Conservation (phyloP, 37 sponge, comb jelly and placozoan species). For the Haliclona indistincta region DNA sequence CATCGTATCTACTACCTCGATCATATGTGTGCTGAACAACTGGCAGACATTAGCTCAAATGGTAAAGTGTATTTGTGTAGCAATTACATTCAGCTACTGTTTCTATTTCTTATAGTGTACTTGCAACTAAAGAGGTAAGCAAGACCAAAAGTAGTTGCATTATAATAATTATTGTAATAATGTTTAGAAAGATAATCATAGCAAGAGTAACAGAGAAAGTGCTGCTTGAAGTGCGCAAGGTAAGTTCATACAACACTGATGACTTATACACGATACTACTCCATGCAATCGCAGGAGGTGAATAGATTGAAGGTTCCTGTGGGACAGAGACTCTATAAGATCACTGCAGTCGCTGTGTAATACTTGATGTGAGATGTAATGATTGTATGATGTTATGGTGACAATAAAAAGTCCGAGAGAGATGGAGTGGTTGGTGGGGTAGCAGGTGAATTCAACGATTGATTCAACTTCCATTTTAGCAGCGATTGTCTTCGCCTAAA, state of each 20-base stretch:
- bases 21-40: not conserved
- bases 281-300: conserved; percentile 19
- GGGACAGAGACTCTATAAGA: conserved; percentile 49
- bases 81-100: not conserved
- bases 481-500: too few species aligned
- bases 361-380: not conserved
- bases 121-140: not conserved
- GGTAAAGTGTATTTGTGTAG: not conserved
- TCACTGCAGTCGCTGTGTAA: conserved; percentile 5
- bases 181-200: conserved; percentile 30
- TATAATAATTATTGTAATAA: not conserved
- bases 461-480: too few species aligned
- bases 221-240: conserved; percentile 58
- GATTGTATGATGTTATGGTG: not conserved
- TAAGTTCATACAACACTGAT: not conserved
- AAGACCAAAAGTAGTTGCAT: not conserved
- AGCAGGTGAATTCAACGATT: too few species aligned
- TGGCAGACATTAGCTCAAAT: conserved; percentile 15
- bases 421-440: conserved; percentile 3
- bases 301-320: conserved; percentile 61
- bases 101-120: not conserved
- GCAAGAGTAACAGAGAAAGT: conserved; percentile 43
- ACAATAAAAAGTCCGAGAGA: not conserved
- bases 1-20: conserved; percentile 56
- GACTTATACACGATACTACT: not conserved